A percentile compares a stretch with the other conserved stretches of the same genome.
Evolutionary conservation across 2,888 invertebrate genomes (phyloP).

Genomic region (Apeira syringaria): DNA sequence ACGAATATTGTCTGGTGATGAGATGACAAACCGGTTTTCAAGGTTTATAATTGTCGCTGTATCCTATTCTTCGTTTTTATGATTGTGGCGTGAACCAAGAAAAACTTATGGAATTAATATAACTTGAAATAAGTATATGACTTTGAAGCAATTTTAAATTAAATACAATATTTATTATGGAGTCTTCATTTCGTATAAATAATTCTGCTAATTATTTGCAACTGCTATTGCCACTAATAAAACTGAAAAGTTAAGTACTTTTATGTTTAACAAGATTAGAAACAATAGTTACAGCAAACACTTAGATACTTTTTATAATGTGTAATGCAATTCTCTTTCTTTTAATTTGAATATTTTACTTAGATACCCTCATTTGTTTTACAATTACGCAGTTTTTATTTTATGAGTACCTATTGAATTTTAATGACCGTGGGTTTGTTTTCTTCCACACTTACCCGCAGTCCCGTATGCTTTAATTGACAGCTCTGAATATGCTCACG

Average conservation of each 20-base stretch:
- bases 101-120: slow-evolving; percentile 34
- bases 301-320: no score
- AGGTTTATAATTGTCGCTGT: slow-evolving; percentile 35
- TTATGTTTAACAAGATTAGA: no score
- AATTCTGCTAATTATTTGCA: no score
- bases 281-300: no score
- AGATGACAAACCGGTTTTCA: slow-evolving; percentile 41
- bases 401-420: neutral
- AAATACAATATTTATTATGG: no score
- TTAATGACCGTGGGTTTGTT: neutral
- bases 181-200: no score
- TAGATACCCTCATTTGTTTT: neutral
- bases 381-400: neutral
- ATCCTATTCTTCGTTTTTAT: slow-evolving; percentile 36
- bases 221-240: no score
- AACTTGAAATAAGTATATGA: no score
- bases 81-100: slow-evolving; percentile 29
- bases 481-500: slow-evolving; percentile 8
- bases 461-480: slow-evolving; percentile 22
- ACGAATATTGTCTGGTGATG: slow-evolving; percentile 27
- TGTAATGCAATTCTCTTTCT: no score
- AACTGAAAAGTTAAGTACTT: no score
- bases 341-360: no score
- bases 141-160: no score
- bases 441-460: slow-evolving; percentile 25